Percentiles rank a stretch among this genome's conserved stretches.
Conservation (phyloP, 2,888 invertebrate species). For the Pelosia muscerda region DNA sequence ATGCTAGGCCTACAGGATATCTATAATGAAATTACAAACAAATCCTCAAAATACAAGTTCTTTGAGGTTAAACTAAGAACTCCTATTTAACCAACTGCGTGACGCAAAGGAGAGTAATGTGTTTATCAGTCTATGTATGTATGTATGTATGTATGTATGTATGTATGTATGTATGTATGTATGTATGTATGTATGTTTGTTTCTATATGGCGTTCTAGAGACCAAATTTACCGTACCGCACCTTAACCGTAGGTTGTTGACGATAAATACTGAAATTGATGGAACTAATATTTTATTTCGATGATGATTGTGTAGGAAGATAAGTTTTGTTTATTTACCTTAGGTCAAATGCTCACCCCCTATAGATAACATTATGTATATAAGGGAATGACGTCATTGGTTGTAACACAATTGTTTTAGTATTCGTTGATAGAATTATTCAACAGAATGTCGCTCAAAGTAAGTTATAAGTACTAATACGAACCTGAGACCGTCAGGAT, state of each 20-base stretch:
- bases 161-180: too few species aligned
- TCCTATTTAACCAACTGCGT: too few species aligned
- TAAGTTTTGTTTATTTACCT: background rate
- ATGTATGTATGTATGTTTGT: too few species aligned
- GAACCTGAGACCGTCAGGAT: too few species aligned
- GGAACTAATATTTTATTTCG: conserved; percentile 4
- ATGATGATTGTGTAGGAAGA: background rate
- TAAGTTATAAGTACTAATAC: background rate
- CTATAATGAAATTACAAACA: background rate
- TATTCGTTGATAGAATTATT: background rate
- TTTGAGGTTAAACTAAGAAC: background rate
- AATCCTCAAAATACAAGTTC: background rate
- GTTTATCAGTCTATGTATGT: too few species aligned
- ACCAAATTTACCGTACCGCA: too few species aligned
- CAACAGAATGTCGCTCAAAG: background rate
- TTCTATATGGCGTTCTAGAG: too few species aligned
- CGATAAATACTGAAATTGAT: background rate
- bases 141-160: too few species aligned
- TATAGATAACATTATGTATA: background rate
- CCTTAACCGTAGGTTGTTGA: too few species aligned
- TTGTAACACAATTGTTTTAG: background rate
- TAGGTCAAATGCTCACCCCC: background rate
- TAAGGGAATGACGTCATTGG: background rate
- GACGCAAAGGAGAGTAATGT: too few species aligned
- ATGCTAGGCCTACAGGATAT: too few species aligned